Evolutionary conservation across 2,113 vertebrate genomes (phyloP), one percentile per base, ranked within the genome.

Genomic region (Alosa alosa): DNA sequence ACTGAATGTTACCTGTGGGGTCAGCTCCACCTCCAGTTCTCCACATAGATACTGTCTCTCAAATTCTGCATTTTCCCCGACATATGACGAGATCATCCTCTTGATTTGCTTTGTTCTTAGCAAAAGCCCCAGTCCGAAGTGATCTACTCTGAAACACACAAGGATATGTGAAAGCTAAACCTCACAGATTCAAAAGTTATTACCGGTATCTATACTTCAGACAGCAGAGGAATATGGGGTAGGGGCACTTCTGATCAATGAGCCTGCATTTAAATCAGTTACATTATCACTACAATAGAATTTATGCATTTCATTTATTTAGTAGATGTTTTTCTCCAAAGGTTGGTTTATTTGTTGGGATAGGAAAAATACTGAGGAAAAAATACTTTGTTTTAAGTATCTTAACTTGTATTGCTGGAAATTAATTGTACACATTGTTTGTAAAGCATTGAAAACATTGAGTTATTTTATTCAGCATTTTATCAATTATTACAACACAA

Each of bases 1-100:
- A 15, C 2, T 52, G 50, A 15, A 13, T 39, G 91, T 93, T 89
- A 97, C 96, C 95, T 97, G 96, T 4, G 96, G 96, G 0, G 95
- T 96, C 68, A 97, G 94, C 85, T 97, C 96, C 81, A 97, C 96
- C 91, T 97, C 96, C 87, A 97, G 94, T 86, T 97, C 96, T 0
- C 96, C 96, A 86, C 92, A 88, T 2, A 97, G 94, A 89, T 94
- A 97, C n/a, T 97, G 96, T 3, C 96, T 95, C 85, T 97, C 96
- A 93, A 97, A 97, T 86, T 97, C 96, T 45, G 94, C 94, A 0
- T 97, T 97, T 91, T 97, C 96, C 85, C 96, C 96, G 31, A 97
- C 96, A 0, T 97, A 97, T 0, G 96, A 97, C 0, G 96, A 95
- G 18, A 97, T 57, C 96, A 97, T 97, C 15, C 96, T 94, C 81